Percentiles rank a stretch among this genome's conserved stretches.
phyloP scores from a whole-genome alignment of 1,140 invertebrate genomes.

The Drosophila eugracilis region DNA sequence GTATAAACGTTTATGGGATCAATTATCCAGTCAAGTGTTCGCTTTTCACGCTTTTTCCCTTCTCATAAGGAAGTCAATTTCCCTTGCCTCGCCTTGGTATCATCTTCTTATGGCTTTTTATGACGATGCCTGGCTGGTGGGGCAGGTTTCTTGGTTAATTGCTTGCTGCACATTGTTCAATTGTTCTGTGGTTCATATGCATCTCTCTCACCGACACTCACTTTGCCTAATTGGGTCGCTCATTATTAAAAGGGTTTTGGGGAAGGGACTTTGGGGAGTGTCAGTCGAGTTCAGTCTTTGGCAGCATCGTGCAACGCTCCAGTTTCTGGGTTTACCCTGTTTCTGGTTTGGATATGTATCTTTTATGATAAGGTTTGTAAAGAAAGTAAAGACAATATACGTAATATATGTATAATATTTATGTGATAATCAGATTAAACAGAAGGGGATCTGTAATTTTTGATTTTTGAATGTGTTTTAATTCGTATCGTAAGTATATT shows the following conservation, averaged over 20 bases:
- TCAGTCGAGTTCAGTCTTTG: conserved; percentile 12
- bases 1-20: conserved; percentile 1
- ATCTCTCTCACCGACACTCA: conserved; percentile 69
- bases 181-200: conserved; percentile 83
- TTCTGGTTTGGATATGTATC: not conserved
- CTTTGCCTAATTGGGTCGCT: conserved; percentile 81
- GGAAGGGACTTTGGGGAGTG: conserved; percentile 5
- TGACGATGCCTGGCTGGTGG: conserved; percentile 9
- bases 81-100: conserved; percentile 6
- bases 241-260: conserved; percentile 52
- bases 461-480: no score
- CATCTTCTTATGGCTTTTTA: conserved; percentile 32
- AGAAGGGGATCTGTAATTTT: no score
- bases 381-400: no score
- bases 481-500: conserved; percentile 16
- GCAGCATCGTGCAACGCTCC: conserved; percentile 62
- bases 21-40: not conserved
- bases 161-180: conserved; percentile 75
- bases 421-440: not conserved
- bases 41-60: not conserved
- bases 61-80: conserved; percentile 24
- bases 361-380: no score
- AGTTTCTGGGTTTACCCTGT: conserved; percentile 35
- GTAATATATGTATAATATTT: not conserved
- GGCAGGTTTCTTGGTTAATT: conserved; percentile 56